phyloP scores from a whole-genome alignment of 2,888 invertebrate genomes.

The Pheosia tremula region DNA sequence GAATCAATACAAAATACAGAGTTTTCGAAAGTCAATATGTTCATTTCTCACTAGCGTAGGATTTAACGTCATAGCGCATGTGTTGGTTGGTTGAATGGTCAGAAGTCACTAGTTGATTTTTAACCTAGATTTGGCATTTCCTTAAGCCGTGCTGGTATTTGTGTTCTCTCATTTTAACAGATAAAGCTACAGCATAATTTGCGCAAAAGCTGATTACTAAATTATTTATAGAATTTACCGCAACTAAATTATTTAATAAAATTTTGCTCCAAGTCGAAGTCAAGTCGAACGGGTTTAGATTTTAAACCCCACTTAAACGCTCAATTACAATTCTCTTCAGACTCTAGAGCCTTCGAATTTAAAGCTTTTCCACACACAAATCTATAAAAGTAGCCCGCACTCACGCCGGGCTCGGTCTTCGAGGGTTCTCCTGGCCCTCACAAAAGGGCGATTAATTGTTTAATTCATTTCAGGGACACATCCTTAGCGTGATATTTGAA shows the following conservation, averaged over 20 bases:
- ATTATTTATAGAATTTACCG: too few relatives aligned
- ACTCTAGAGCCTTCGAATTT: background rate
- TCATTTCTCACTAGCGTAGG: too few relatives aligned
- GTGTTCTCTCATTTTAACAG: too few relatives aligned
- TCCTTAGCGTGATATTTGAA: conserved; percentile 2
- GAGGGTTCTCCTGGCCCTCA: conserved; percentile 40
- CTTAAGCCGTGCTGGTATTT: too few relatives aligned
- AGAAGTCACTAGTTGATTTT: too few relatives aligned
- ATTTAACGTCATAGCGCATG: too few relatives aligned
- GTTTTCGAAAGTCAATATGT: too few relatives aligned
- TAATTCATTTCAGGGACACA: conserved; percentile 49
- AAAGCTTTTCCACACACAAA: conserved; percentile 29
- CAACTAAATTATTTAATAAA: background rate
- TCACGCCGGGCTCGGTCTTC: conserved; percentile 27
- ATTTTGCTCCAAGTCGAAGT: background rate
- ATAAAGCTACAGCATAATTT: too few relatives aligned
- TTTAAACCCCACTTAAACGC: conserved; percentile 2
- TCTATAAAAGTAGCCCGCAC: conserved; percentile 21
- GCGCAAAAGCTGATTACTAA: too few relatives aligned
- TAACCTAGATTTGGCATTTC: too few relatives aligned
- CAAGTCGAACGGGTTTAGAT: conserved; percentile 1
- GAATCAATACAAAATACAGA: too few relatives aligned
- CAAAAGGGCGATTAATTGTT: conserved; percentile 53
- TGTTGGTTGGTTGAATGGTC: too few relatives aligned
- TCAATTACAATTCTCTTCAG: conserved; percentile 2